Base-by-base conservation (phyloP, 2,888 invertebrate genomes). In the Mythimna ferrago region DNA sequence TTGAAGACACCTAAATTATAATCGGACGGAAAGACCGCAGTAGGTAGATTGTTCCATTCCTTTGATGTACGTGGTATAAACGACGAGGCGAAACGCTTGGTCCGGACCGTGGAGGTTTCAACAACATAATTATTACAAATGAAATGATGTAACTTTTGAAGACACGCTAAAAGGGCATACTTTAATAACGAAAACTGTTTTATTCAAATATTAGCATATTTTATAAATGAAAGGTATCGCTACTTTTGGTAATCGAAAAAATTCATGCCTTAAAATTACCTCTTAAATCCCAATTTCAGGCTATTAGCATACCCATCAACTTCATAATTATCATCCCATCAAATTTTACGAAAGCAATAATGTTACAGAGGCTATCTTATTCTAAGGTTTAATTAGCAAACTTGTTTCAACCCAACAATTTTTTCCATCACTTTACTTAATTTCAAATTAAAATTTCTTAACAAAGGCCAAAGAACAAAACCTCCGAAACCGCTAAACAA, bases 391-490 rank as follows among this genome's bases (percentile, higher is more conserved):
- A 80, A 85, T 82, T 78, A 85, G 48, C 73, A 82, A 86, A 85
- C 76, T 86, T 86, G 73, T 77, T 85, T 76, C 76, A 76, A 76
- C 71, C 73, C 26, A 79, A 76, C 62, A 73, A 66, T 68, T 67
- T 81, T 72, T 72, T 67, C 56, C 80, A 73, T 75, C 80, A 81
- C 79, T 78, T 77, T 80, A 85, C 83, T 88, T 86, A 88, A 89
- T 86, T 89, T 88, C 63, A 73, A 87, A 90, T 90, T 87, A 87
- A 87, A 88, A 88, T 72, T 86, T 87, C 81, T 76, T 67, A 73
- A 77, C 83, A 84, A 87, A 86, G 85, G 81, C 76, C 83, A 73
- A 80, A 84, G 84, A 84, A 86, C 82, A 82, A 84, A 87, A 86
- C 84, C 80, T 63, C 74, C 71, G 78, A 84, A 84, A 87, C 85